Evolutionary conservation across 2,797 vertebrate genomes (phyloP).

Genomic region (Cygnus olor): DNA sequence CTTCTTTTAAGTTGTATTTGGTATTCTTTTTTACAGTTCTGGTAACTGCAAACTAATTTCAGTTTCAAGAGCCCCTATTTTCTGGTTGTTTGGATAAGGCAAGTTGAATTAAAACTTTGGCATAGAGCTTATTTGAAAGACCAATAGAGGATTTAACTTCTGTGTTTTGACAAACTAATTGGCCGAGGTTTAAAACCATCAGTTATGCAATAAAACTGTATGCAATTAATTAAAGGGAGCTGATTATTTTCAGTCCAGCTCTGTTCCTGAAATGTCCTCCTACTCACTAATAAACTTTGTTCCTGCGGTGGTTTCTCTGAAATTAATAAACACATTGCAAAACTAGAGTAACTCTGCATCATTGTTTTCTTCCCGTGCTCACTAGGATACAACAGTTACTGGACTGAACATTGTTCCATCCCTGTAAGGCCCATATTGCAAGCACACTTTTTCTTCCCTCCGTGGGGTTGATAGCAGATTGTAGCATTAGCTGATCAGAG

Average conservation of each 20-base stretch:
- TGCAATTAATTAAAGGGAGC: conserved; percentile 75
- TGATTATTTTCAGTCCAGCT: conserved; percentile 68
- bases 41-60: conserved; percentile 1
- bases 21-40: background rate
- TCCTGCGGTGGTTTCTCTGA: conserved; percentile 54
- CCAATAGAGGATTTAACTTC: conserved; percentile 64
- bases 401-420: background rate
- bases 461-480: background rate
- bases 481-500: background rate
- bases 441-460: background rate
- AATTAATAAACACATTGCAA: conserved; percentile 56
- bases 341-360: background rate
- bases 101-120: conserved; percentile 62
- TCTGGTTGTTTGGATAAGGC: conserved; percentile 11
- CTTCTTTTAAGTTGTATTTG: background rate
- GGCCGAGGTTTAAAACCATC: conserved; percentile 70
- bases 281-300: conserved; percentile 65
- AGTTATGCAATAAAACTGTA: conserved; percentile 76
- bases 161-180: conserved; percentile 73
- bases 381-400: background rate
- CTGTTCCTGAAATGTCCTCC: conserved; percentile 66
- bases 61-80: conserved; percentile 41
- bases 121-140: conserved; percentile 27
- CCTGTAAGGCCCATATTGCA: background rate
- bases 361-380: background rate